Evolutionary conservation across 2,888 invertebrate genomes (phyloP).

Genomic region (Synergus gifuensis): DNA sequence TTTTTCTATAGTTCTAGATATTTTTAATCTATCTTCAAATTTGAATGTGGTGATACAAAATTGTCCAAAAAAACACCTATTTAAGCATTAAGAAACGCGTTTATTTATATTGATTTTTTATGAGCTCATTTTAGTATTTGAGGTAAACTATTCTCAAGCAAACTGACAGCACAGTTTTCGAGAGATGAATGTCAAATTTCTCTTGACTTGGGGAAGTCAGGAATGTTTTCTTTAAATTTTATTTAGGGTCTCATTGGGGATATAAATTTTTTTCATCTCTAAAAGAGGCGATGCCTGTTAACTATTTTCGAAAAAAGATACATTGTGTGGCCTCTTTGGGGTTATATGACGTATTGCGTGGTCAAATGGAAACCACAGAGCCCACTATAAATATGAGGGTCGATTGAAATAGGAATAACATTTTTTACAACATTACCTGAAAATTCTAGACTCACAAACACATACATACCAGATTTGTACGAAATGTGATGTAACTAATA

Average conservation of each 20-base stretch:
- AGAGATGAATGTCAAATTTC: background rate
- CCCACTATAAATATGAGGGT: conserved; percentile 57
- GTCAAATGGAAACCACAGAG: conserved; percentile 49
- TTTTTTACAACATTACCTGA: conserved; percentile 60
- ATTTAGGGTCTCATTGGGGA: conserved; percentile 49
- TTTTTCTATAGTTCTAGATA: too few relatives aligned
- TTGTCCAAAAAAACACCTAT: too few relatives aligned
- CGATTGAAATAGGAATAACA: conserved; percentile 57
- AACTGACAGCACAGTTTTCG: background rate
- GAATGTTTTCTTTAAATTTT: background rate
- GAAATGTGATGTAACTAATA: conserved; percentile 44
- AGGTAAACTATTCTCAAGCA: background rate
- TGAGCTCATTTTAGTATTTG: background rate
- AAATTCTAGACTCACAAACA: conserved; percentile 12
- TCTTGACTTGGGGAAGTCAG: background rate
- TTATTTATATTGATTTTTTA: background rate
- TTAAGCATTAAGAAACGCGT: too few relatives aligned
- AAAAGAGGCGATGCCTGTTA: conserved; percentile 24
- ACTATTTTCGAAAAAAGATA: conserved; percentile 22
- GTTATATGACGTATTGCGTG: conserved; percentile 52
- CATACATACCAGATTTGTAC: background rate
- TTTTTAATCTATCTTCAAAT: too few relatives aligned
- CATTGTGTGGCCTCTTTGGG: conserved; percentile 46
- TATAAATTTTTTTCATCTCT: conserved; percentile 51
- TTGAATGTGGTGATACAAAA: too few relatives aligned